These are phyloP conservation scores for Heliconius nattereri DNA, from an alignment of 1,140 invertebrate genomes.

Conservation along the genomic window DNA sequence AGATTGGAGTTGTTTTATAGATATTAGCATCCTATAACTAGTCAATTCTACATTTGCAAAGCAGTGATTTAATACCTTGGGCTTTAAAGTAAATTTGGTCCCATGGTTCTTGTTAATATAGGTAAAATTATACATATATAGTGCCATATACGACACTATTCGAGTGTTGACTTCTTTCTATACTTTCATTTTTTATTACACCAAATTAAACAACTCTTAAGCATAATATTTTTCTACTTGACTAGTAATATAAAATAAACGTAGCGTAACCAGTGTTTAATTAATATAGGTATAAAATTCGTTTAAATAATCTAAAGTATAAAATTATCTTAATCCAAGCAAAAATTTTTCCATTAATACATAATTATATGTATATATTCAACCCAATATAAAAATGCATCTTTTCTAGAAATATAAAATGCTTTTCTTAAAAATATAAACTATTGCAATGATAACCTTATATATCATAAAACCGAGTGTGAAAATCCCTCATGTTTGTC, in stretches of 20 bases:
- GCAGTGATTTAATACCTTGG: slow-evolving; percentile 3
- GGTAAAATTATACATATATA: background rate
- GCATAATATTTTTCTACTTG: slow-evolving; percentile 17
- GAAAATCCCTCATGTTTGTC: no score
- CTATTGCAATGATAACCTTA: background rate
- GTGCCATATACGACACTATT: background rate
- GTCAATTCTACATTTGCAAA: slow-evolving; percentile 15
- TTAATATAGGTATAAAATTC: background rate
- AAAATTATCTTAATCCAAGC: background rate
- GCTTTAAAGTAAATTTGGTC: slow-evolving; percentile 25
- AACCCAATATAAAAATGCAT: slow-evolving; percentile 26
- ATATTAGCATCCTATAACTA: background rate
- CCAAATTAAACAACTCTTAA: slow-evolving; percentile 11
- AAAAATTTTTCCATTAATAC: background rate
- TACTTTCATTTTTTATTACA: background rate
- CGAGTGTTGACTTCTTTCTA: background rate
- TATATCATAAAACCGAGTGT: no score
- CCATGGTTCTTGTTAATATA: slow-evolving; percentile 21
- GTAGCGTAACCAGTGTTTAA: background rate
- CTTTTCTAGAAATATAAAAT: slow-evolving; percentile 20
- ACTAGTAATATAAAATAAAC: slow-evolving; percentile 10
- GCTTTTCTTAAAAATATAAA: slow-evolving; percentile 14
- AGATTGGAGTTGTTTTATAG: background rate
- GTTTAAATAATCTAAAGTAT: background rate
- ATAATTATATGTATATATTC: slow-evolving; percentile 3